Percentiles rank a stretch among this genome's conserved stretches.
Conservation (phyloP, 1,140 invertebrate genomes). For the Drosophila arizonae region DNA sequence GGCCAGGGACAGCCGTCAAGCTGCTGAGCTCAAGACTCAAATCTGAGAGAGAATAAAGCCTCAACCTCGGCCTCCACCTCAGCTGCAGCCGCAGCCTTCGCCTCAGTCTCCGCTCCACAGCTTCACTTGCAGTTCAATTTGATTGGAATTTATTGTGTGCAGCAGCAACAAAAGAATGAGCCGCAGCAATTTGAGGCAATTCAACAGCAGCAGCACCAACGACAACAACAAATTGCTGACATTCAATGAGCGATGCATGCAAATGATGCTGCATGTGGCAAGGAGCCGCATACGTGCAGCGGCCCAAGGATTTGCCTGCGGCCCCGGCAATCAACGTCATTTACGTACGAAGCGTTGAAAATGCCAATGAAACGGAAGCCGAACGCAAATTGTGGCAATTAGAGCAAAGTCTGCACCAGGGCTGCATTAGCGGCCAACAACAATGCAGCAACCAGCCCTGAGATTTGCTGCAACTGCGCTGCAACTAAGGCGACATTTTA, state of each 20-base stretch:
- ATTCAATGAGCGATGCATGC: conserved; percentile 52
- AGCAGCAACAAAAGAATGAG: conserved; percentile 38
- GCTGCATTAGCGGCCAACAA: conserved; percentile 5
- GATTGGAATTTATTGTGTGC: conserved; percentile 71
- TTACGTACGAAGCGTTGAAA: conserved; percentile 73
- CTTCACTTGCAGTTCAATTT: conserved; percentile 50
- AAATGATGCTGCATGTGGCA: conserved; percentile 39
- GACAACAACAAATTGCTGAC: conserved; percentile 56
- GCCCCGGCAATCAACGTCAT: conserved; percentile 49
- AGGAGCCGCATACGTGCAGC: conserved; percentile 3
- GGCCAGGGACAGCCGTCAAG: conserved; percentile 36
- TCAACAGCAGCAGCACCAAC: conserved; percentile 12
- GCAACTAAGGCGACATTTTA: too few species aligned
- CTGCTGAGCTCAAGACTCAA: conserved; percentile 1
- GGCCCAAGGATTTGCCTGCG: conserved; percentile 11
- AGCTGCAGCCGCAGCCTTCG: not conserved
- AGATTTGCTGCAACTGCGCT: not conserved
- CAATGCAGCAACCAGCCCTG: not conserved
- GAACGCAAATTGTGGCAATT: conserved; percentile 38
- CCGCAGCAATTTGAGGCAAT: conserved; percentile 48
- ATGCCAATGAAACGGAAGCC: conserved; percentile 77
- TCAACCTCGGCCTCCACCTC: not conserved
- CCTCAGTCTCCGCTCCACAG: not conserved
- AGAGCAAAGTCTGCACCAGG: conserved; percentile 22
- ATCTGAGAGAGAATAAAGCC: not conserved